A percentile compares a stretch with the other conserved stretches of the same genome.
phyloP scores from a whole-genome alignment of 2,113 vertebrate genomes.

The Oxyruncus cristatus region DNA sequence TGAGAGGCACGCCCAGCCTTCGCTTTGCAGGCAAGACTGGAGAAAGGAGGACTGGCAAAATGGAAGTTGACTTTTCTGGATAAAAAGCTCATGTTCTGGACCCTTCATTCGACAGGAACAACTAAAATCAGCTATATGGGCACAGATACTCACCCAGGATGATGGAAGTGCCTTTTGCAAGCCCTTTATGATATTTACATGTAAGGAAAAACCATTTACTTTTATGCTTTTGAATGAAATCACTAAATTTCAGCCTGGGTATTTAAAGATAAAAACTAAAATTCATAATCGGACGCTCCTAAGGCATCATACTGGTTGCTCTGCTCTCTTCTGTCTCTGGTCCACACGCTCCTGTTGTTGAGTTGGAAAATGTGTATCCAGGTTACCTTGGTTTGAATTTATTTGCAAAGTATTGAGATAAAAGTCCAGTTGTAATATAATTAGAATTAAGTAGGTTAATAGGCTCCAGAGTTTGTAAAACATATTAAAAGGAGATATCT shows the following conservation, averaged over 20 bases:
- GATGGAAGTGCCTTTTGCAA: neutral
- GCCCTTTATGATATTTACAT: neutral
- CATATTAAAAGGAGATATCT: neutral
- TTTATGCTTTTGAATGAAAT: neutral
- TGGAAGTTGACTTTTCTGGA: neutral
- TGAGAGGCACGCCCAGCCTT: neutral
- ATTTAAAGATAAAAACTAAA: neutral
- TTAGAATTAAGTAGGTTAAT: conserved; percentile 12
- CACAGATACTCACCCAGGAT: neutral
- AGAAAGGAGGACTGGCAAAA: neutral
- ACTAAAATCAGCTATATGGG: neutral
- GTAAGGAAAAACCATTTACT: neutral
- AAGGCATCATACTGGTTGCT: neutral
- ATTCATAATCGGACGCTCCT: neutral
- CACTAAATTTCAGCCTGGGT: neutral
- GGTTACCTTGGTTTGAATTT: neutral
- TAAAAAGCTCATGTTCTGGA: neutral
- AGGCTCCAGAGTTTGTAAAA: conserved; percentile 44
- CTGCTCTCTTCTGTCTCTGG: neutral
- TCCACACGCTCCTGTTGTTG: neutral
- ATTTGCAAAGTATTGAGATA: neutral
- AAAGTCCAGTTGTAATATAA: neutral
- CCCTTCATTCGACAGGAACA: neutral
- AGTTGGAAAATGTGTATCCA: neutral
- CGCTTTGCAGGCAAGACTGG: neutral